Evolutionary conservation across 2,113 vertebrate genomes (phyloP).

Genomic region (Hemicordylus capensis): DNA sequence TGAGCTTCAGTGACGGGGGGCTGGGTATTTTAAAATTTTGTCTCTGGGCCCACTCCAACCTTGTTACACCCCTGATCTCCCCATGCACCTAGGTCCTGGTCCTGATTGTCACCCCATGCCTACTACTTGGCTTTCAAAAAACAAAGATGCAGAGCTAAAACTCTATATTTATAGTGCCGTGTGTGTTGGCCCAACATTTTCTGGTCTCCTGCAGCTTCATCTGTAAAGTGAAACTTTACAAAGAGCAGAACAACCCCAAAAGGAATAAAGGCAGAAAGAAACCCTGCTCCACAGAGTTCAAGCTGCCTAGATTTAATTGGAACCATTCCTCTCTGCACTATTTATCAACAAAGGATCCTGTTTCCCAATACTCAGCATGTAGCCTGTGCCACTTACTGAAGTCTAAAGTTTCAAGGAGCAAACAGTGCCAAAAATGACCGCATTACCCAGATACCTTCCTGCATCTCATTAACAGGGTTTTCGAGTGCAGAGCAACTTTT

Average conservation of each 20-base stretch:
- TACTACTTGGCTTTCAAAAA: no score
- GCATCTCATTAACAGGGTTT: constrained; percentile 11
- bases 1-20: no score
- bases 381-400: background rate
- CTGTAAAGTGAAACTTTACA: background rate
- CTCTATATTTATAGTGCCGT: no score
- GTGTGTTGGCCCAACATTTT: no score
- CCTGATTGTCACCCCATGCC: no score
- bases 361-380: background rate
- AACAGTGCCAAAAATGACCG: background rate
- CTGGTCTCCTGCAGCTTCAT: background rate
- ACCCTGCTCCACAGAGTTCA: background rate
- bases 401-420: constrained; percentile 15
- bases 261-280: background rate
- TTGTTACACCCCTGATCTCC: no score
- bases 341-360: background rate
- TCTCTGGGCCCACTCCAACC: no score
- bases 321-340: constrained; percentile 3
- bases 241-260: constrained; percentile 14
- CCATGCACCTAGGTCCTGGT: no score
- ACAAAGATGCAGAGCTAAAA: no score
- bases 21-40: no score
- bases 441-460: background rate
- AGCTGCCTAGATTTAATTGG: background rate
- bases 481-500: background rate